Percentiles rank a stretch among this genome's conserved stretches.
These are phyloP conservation scores for Aurelia aurita DNA, from an alignment of 30 jellyfish, hydroid and myxozoan genomes.

Conservation along the genomic window DNA sequence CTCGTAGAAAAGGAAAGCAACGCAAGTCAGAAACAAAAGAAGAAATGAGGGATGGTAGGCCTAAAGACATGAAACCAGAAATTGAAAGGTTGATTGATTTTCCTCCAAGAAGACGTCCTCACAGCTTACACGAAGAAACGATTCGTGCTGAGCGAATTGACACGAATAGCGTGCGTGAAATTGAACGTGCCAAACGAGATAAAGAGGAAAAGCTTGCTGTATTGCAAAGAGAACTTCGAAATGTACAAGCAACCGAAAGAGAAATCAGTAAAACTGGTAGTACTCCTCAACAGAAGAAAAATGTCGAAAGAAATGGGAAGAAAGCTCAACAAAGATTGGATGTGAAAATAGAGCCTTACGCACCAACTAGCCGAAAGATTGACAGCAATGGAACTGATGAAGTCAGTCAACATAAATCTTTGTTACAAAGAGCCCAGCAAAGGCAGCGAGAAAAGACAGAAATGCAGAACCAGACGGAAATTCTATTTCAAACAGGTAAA, in stretches of 20 bases:
- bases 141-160: slow-evolving; percentile 12
- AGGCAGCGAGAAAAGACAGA: slow-evolving; percentile 45
- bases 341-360: background rate
- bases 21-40: slow-evolving; percentile 46
- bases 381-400: background rate
- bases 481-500: background rate
- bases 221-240: slow-evolving; percentile 32
- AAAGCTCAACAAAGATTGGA: background rate
- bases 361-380: background rate
- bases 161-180: slow-evolving; percentile 32
- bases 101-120: slow-evolving; percentile 61
- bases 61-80: background rate
- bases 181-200: slow-evolving; percentile 56
- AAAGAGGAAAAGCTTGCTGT: slow-evolving; percentile 49
- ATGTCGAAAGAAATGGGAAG: background rate
- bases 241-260: slow-evolving; percentile 35
- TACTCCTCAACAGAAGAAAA: background rate
- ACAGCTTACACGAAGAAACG: slow-evolving; percentile 64
- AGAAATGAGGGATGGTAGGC: slow-evolving; percentile 16
- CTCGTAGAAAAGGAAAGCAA: slow-evolving; percentile 51
- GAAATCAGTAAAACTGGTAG: background rate
- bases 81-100: slow-evolving; percentile 35
- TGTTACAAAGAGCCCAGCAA: slow-evolving; percentile 55
- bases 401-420: slow-evolving; percentile 13
- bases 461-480: background rate